These are phyloP conservation scores for Rhinolophus sinicus DNA, from an alignment of 2,113 vertebrate species.

Conservation along the genomic window DNA sequence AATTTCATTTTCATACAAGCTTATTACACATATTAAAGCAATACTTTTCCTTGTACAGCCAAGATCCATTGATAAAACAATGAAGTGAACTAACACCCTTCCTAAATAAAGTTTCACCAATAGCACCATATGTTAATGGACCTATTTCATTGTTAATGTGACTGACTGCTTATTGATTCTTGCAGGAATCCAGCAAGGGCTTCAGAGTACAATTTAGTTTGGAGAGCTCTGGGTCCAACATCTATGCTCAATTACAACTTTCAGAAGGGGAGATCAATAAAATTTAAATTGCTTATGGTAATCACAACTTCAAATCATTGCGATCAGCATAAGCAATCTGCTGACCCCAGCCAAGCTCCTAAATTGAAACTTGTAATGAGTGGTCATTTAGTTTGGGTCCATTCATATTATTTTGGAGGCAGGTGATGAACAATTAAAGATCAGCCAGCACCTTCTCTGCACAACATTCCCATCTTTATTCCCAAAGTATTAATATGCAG, in stretches of 20 bases:
- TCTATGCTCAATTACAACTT: conserved; percentile 96
- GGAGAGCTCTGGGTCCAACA: conserved; percentile 87
- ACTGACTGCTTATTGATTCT: conserved; percentile 93
- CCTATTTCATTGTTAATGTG: conserved; percentile 94
- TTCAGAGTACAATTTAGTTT: conserved; percentile 89
- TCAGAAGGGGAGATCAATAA: conserved; percentile 96
- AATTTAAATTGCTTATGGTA: conserved; percentile 99
- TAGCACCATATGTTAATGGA: conserved; percentile 92
- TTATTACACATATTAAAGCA: conserved; percentile 86
- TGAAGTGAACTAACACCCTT: conserved; percentile 87
- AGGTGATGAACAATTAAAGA: conserved; percentile 90
- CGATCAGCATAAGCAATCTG: conserved; percentile 96
- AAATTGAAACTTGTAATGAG: conserved; percentile 91
- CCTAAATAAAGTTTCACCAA: conserved; percentile 92
- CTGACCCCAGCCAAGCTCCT: conserved; percentile 92
- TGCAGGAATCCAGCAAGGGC: conserved; percentile 88
- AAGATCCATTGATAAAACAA: conserved; percentile 90
- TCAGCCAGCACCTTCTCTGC: conserved; percentile 84
- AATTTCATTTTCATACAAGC: conserved; percentile 83
- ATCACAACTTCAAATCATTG: conserved; percentile 95
- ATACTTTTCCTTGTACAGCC: conserved; percentile 84
- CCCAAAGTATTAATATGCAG: conserved; percentile 86
- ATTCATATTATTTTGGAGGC: conserved; percentile 90
- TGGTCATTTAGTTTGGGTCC: conserved; percentile 89
- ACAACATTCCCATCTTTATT: conserved; percentile 85